phyloP scores from a whole-genome alignment of 2,113 vertebrate genomes.

The Ramphastos sulfuratus region DNA sequence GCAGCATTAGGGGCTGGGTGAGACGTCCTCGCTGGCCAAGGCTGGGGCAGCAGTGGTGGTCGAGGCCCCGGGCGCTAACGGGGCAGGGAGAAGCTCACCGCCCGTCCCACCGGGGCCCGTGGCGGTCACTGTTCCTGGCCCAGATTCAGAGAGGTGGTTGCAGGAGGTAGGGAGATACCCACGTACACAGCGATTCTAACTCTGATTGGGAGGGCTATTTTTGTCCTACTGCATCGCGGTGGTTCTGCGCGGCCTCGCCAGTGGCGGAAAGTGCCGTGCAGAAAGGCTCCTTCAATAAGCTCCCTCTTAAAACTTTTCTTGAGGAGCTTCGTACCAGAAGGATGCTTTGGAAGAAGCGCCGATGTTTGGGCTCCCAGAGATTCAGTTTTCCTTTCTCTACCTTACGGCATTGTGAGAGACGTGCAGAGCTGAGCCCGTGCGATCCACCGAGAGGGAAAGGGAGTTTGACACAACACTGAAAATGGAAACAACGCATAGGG shows the following conservation, averaged over 20 bases:
- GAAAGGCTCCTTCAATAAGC: not conserved
- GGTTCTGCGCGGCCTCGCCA: not conserved
- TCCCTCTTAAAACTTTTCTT: not conserved
- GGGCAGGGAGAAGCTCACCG: not conserved
- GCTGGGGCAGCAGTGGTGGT: not conserved
- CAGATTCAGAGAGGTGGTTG: not conserved
- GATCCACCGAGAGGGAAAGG: not conserved
- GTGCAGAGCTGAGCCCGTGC: not conserved
- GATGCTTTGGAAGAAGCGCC: not conserved
- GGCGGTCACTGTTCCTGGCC: fast-evolving
- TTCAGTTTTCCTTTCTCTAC: not conserved
- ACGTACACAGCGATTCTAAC: fast-evolving
- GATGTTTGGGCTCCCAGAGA: not conserved
- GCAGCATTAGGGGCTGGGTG: not conserved
- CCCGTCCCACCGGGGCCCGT: fast-evolving
- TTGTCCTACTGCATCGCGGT: not conserved
- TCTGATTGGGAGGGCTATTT: not conserved
- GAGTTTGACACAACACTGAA: not conserved
- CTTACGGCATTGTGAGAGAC: not conserved
- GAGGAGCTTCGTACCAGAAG: not conserved
- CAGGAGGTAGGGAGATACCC: not conserved
- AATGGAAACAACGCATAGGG: not conserved
- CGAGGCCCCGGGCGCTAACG: fast-evolving
- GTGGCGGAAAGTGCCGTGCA: too few relatives aligned
- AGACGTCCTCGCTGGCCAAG: not conserved